Conservation (phyloP, 1,140 invertebrate species). For the Heterodera schachtii region DNA sequence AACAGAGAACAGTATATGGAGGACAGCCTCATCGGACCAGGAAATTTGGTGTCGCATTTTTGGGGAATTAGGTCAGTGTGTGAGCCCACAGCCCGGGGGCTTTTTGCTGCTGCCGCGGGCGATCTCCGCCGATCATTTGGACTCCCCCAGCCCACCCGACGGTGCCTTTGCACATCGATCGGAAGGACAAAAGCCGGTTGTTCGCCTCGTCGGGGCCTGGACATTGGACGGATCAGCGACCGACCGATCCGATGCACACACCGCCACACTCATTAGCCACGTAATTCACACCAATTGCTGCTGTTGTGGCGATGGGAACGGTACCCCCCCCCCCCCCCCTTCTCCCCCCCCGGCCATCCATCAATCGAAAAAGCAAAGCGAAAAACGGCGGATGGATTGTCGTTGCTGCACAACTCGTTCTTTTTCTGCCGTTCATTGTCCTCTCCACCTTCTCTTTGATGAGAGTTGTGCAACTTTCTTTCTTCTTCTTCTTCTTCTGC, state of each 20-base stretch:
- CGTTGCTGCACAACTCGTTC: no score
- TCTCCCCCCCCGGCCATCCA: no score
- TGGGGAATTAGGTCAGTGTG: constrained; percentile 15
- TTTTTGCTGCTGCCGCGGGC: neutral
- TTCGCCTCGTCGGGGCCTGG: neutral
- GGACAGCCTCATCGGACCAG: neutral
- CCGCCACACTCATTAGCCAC: neutral
- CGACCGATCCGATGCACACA: neutral
- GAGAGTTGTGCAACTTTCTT: no score
- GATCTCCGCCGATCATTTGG: neutral
- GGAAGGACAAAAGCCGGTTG: neutral
- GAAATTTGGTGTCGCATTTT: neutral
- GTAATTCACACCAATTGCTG: neutral
- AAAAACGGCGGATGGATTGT: no score
- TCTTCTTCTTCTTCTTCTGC: neutral
- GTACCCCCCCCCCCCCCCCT: neutral
- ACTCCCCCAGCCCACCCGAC: neutral
- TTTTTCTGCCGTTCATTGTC: no score
- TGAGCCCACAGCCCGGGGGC: neutral
- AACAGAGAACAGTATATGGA: neutral
- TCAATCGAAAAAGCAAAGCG: no score
- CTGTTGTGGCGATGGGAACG: neutral
- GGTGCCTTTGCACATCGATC: neutral
- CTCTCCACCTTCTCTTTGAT: no score
- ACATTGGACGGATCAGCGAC: neutral